Conservation (phyloP, 2,888 invertebrate genomes). For the Amphipyra berbera region DNA sequence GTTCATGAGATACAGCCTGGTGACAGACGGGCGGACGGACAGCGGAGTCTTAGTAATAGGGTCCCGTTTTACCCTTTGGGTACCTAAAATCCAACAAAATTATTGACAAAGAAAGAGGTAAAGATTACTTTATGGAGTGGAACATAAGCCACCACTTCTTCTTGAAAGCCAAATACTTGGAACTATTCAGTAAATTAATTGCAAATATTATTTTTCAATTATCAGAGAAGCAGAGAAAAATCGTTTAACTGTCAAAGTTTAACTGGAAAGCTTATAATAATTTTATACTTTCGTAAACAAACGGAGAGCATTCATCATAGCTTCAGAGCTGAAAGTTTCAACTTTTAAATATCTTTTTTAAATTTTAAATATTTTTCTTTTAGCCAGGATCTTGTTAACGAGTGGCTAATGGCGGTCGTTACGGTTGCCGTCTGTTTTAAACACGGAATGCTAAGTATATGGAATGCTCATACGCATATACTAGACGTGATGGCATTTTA, state of each 20-base stretch:
- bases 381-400: constrained; percentile 58
- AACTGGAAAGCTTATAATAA: constrained; percentile 14
- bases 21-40: too few species aligned
- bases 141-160: too few species aligned
- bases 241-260: too few species aligned
- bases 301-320: constrained; percentile 33
- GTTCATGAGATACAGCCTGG: too few species aligned
- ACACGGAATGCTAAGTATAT: constrained; percentile 11
- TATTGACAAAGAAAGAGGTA: too few species aligned
- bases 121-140: too few species aligned
- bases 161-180: too few species aligned
- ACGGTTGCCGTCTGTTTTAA: constrained; percentile 38
- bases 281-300: constrained; percentile 29
- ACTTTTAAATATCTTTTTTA: constrained; percentile 37
- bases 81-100: too few species aligned
- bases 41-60: too few species aligned
- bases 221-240: constrained; percentile 1
- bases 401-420: constrained; percentile 67
- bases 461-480: not conserved
- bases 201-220: constrained; percentile 2
- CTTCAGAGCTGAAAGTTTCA: constrained; percentile 32
- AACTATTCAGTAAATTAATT: not conserved
- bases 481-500: too few species aligned
- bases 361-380: constrained; percentile 51
- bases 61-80: too few species aligned